Base-by-base conservation (phyloP, 2,888 invertebrate genomes). In the Anthophora plumipes region DNA sequence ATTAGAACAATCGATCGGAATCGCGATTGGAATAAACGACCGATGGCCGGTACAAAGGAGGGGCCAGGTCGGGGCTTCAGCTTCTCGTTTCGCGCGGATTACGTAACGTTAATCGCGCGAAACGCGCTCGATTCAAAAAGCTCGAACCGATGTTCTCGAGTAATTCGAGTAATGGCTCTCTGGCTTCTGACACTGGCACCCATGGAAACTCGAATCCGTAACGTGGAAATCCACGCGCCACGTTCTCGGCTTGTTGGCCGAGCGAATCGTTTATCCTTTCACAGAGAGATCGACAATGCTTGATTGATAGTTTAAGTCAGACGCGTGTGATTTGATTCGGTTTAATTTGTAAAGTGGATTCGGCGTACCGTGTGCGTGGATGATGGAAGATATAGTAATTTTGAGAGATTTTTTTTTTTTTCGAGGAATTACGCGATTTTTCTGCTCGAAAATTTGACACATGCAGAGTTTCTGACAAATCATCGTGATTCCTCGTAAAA, bases 1-100 rank as follows among this genome's bases (percentile, higher is more conserved):
- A 82, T 82, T 77, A 77, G 69, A 73, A 77, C 77, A 72, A 81
- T 82, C 72, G 81, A 77, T 82, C 50, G 63, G 63, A 50, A 68
- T 71, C 80, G 37, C 63, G 60, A n/a, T 59, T 52, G 52, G 48
- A 57, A 70, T 48, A 59, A 77, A 77, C 67, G 37, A 1, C 17
- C 57, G 39, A 12, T 54, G 52, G 11, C 39, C 14, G 37, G 17
- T 14, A 55, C 39, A 54, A 48, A 39, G 25, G 46, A 41, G 52
- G 11, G 31, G 39, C 57, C 12, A 69, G 46, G 55, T 71, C 67
- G 46, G 31, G 39, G 46, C 46, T 70, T 61, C 41, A 20, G 48
- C 17, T 48, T 54, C 46, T 66, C 12, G 57, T 64, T 57, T 67
- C 54, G 50, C 4, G 41, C 6, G 37, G 31, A 64, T 80, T 70